phyloP scores from a whole-genome alignment of 1,140 invertebrate species.

The Rhysida immarginata region DNA sequence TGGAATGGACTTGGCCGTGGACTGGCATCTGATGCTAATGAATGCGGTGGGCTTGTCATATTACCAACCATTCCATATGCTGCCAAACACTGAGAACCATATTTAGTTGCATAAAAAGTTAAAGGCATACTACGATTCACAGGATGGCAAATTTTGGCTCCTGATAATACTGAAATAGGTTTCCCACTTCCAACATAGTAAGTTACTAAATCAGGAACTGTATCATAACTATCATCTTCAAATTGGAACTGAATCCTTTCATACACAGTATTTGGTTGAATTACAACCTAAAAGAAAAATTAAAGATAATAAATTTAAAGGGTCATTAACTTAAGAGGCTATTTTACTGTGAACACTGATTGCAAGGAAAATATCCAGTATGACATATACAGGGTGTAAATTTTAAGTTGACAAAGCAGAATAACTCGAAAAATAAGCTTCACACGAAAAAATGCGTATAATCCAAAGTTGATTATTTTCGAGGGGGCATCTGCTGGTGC shows the following conservation, averaged over 20 bases:
- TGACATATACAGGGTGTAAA: no score
- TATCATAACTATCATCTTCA: conserved; percentile 84
- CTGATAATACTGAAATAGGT: conserved; percentile 70
- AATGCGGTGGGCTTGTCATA: conserved; percentile 7
- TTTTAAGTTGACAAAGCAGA: no score
- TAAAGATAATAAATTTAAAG: not conserved
- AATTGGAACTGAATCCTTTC: conserved; percentile 82
- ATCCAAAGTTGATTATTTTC: no score
- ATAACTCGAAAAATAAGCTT: no score
- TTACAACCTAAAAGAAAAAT: conserved; percentile 44
- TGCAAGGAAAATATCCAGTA: no score
- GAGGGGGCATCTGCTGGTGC: no score
- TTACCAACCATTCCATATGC: conserved; percentile 15
- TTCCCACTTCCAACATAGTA: conserved; percentile 81
- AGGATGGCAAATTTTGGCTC: conserved; percentile 65
- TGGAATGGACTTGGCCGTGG: conserved; percentile 22
- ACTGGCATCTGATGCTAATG: conserved; percentile 23
- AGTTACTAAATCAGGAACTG: conserved; percentile 81
- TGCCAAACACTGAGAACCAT: conserved; percentile 26
- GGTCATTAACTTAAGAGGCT: no score
- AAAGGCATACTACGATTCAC: conserved; percentile 52
- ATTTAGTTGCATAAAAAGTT: conserved; percentile 44
- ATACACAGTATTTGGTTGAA: conserved; percentile 77
- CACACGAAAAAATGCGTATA: no score
- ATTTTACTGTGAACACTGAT: no score